Percentiles rank a stretch among this genome's conserved stretches.
phyloP scores from a whole-genome alignment of 2,113 vertebrate species.

The Gavia stellata region DNA sequence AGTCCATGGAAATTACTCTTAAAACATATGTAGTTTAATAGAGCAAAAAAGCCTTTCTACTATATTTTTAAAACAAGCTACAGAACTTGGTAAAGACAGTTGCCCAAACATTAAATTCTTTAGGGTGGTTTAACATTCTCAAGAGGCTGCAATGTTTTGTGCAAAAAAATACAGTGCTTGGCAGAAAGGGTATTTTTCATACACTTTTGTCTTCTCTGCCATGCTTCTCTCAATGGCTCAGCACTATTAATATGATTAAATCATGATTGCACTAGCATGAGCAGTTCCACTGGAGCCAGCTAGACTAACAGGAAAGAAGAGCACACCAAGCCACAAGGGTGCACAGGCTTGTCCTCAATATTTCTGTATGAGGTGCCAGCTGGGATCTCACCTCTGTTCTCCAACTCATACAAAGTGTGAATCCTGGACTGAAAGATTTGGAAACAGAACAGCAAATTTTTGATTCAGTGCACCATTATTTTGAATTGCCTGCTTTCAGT shows the following conservation, averaged over 20 bases:
- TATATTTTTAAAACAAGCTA: background rate
- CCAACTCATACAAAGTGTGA: background rate
- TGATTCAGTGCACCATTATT: background rate
- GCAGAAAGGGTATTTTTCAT: background rate
- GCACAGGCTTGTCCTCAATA: background rate
- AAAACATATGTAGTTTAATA: background rate
- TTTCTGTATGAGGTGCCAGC: background rate
- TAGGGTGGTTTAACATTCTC: background rate
- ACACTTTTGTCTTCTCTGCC: background rate
- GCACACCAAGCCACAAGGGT: background rate
- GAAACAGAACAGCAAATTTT: background rate
- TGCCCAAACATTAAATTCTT: background rate
- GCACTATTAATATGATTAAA: background rate
- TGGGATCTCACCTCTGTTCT: background rate
- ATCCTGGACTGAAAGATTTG: background rate
- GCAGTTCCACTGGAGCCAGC: background rate
- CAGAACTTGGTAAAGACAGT: background rate
- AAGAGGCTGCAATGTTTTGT: background rate
- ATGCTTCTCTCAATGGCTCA: background rate
- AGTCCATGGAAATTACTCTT: background rate
- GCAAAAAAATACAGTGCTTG: background rate
- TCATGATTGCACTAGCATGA: background rate
- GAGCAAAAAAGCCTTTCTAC: background rate
- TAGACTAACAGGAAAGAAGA: background rate
- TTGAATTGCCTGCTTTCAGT: background rate